Evolutionary conservation across 2,888 invertebrate genomes (phyloP).

Genomic region (Busseola fusca): DNA sequence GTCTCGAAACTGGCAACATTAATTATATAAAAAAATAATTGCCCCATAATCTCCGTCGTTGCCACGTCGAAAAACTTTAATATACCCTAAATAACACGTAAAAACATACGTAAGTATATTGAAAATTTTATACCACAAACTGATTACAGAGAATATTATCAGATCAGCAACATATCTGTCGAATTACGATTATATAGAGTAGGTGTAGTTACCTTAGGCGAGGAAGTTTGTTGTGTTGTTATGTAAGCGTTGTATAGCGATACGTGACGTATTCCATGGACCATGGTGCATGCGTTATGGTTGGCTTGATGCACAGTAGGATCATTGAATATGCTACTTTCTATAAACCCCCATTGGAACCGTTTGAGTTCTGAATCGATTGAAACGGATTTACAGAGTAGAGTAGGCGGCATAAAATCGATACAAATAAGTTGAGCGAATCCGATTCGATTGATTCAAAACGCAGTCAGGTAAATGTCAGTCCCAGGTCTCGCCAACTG

Average conservation of each 20-base stretch:
- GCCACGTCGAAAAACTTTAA: conserved; percentile 40
- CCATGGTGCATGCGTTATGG: conserved; percentile 61
- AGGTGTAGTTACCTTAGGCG: conserved; percentile 77
- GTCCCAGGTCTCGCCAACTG: neutral
- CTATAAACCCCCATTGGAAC: neutral
- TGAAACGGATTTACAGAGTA: neutral
- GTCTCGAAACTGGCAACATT: conserved; percentile 5
- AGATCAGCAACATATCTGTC: conserved; percentile 65
- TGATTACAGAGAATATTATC: conserved; percentile 47
- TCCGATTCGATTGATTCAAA: neutral
- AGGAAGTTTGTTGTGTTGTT: conserved; percentile 59
- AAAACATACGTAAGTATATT: conserved; percentile 46
- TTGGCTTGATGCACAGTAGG: conserved; percentile 36
- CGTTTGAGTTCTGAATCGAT: neutral
- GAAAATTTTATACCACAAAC: conserved; percentile 48
- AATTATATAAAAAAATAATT: neutral
- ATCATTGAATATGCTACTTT: conserved; percentile 60
- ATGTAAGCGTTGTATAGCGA: conserved; percentile 52
- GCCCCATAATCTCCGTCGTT: conserved; percentile 35
- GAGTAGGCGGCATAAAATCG: neutral
- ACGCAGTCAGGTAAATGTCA: neutral
- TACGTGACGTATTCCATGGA: conserved; percentile 57
- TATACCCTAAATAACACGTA: conserved; percentile 38
- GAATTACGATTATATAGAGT: conserved; percentile 67
- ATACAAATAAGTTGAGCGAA: neutral